Evolutionary conservation across 2,113 vertebrate genomes (phyloP), one percentile per base, ranked within the genome.

Genomic region (Taxidea taxus): DNA sequence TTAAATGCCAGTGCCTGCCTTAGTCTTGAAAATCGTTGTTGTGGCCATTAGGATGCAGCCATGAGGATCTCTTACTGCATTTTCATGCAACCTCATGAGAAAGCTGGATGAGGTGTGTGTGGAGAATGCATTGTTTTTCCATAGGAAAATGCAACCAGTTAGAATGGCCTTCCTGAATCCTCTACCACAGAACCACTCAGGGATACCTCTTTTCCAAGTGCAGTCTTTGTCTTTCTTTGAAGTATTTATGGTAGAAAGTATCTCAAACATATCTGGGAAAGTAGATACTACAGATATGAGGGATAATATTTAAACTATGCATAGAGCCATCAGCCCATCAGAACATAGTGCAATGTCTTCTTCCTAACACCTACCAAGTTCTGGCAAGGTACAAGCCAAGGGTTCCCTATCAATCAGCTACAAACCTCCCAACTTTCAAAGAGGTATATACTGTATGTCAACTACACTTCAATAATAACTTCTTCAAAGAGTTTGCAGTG

Each of bases 291-390:
- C 9, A 31, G 14, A 18, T 7, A 8, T 44, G 58, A 39, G 42
- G 16, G n/a, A 16, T 27, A 66, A 62, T 44, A 49, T 29, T 37
- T 29, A 72, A 94, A 54, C 44, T 95, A 10, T 49, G 18, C 21
- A 0, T 14, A 84, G 44, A 51, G 11, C 34, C 5, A 7, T 8
- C 12, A 10, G 56, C 37, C 16, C 12, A 13, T 86, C 56, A 44
- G 10, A 3, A 77, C 29, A 12, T 10, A 34, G 4, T 0, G 0
- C 34, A 21, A 5, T 16, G 0, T 54, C 49, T 86, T 47, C 25
- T 58, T 75, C 58, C 10, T 13, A 7, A 51, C 1, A 23, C 6
- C 20, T 9, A 29, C 15, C 15, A n/a, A 90, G 16, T 31, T 74
- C 58, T 39, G 42, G 15, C 37, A 4, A 1, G 27, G 8, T 70